These are phyloP conservation scores for Cavia porcellus DNA, from an alignment of 2,113 vertebrate genomes.

Conservation along the genomic window DNA sequence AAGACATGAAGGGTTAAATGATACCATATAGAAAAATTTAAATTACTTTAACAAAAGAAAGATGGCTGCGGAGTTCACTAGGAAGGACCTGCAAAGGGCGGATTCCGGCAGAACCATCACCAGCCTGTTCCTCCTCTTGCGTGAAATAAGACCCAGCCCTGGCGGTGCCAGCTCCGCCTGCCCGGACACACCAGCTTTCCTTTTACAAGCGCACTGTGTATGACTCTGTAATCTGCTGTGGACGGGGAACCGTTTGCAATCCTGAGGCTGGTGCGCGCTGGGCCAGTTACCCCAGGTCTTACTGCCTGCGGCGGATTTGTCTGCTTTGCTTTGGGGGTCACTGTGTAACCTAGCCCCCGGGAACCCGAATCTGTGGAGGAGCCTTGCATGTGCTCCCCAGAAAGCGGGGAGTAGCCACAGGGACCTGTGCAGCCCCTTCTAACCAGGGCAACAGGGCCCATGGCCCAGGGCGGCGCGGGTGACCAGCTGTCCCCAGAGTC, in stretches of 20 bases:
- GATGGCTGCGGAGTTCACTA: not conserved
- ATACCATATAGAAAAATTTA: not conserved
- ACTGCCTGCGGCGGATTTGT: not conserved
- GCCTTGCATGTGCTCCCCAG: not conserved
- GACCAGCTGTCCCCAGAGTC: not conserved
- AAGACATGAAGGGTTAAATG: conserved; percentile 43
- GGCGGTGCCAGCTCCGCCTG: not conserved
- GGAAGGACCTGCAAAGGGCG: not conserved
- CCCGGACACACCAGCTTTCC: not conserved
- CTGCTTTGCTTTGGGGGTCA: conserved; percentile 41
- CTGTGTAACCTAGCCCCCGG: conserved; percentile 12
- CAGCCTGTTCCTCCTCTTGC: not conserved
- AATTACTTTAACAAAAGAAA: not conserved
- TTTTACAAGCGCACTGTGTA: conserved; percentile 38
- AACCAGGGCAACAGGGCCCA: not conserved
- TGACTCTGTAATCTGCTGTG: not conserved
- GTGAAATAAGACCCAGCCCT: not conserved
- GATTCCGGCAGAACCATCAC: not conserved
- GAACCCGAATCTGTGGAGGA: not conserved
- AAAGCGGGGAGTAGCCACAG: not conserved
- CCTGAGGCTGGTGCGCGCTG: not conserved
- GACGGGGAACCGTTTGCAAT: not conserved
- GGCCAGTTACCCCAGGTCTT: conserved; percentile 31
- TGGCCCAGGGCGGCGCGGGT: accelerated
- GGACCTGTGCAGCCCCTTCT: not conserved